Base-by-base conservation (phyloP, 2,888 invertebrate genomes). In the Teleogryllus oceanicus region DNA sequence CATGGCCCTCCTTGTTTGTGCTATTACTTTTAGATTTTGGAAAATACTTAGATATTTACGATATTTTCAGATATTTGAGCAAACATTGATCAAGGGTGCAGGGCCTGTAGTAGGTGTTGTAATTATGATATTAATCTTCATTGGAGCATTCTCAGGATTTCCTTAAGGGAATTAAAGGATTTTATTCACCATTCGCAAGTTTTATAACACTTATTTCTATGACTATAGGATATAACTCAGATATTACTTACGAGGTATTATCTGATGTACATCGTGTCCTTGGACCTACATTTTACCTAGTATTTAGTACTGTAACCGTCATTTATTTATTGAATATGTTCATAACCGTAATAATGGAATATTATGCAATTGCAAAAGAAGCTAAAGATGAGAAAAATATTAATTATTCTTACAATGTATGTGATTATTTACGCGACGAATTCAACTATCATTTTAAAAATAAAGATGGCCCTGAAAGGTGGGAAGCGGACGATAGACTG, bases 1-100 rank as follows among this genome's bases (percentile, higher is more conserved):
- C 16, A 24, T 77, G 18, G 81, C 78, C 1, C 2, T 75, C 5
- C 80, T 81, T 11, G 78, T 81, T 4, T 74, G 78, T 37, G 37
- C 78, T 8, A 76, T 80, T 16, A 80, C 81, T n/a, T 49, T 50
- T 11, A 50, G 81, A 51, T 74, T 80, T 11, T 81, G 81, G 81
- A 81, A 80, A 37, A 51, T 81, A 4, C 80, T 81, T 20, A 76
- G 75, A 10, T 81, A 80, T 74, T 78, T 74, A 11, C 49, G 11
- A 10, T 74, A 78, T 12, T 81, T 81, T 74, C 80, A 51, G 5
- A 37, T 20, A 18, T 62, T 81, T 50, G 81, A 81, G 74, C 21
- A 16, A 18, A 81, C 78, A 2, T 20, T 81, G 51, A 20, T 75
- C 2, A 20, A 16, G 18, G 78, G 79, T 49, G 49, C 76, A 24